phyloP scores from a whole-genome alignment of 2,888 invertebrate genomes.

The Drosophila macrothrix region DNA sequence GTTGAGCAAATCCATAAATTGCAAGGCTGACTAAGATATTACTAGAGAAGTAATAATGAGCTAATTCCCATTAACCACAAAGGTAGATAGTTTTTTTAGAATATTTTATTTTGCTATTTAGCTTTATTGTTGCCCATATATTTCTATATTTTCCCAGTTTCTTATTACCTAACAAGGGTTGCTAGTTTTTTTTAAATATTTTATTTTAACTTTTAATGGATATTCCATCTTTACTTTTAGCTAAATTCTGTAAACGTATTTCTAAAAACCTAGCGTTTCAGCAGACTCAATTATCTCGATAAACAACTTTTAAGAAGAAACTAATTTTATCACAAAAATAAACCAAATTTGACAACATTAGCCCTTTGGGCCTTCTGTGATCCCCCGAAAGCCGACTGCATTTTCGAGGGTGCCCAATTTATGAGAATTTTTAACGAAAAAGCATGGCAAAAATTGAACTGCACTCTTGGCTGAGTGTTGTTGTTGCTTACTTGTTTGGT shows the following conservation, averaged over 20 bases:
- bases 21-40: neutral
- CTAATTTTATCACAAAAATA: neutral
- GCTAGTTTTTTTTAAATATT: neutral
- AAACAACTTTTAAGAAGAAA: neutral
- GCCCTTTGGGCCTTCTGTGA: conserved; percentile 6
- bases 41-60: neutral
- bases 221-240: neutral
- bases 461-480: conserved; percentile 34
- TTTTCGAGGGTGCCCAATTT: conserved; percentile 57
- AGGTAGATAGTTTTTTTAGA: neutral
- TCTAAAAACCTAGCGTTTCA: neutral
- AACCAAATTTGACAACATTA: neutral
- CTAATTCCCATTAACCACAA: neutral
- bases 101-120: neutral
- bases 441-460: conserved; percentile 29
- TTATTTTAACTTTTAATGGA: neutral
- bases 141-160: neutral
- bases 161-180: neutral
- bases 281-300: neutral
- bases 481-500: conserved; percentile 35
- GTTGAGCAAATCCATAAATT: neutral
- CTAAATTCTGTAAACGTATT: neutral
- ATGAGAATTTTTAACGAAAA: conserved; percentile 48
- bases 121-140: neutral
- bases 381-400: conserved; percentile 42